Base-by-base conservation (phyloP, 2,888 invertebrate species). In the Eupithecia pulchellata region DNA sequence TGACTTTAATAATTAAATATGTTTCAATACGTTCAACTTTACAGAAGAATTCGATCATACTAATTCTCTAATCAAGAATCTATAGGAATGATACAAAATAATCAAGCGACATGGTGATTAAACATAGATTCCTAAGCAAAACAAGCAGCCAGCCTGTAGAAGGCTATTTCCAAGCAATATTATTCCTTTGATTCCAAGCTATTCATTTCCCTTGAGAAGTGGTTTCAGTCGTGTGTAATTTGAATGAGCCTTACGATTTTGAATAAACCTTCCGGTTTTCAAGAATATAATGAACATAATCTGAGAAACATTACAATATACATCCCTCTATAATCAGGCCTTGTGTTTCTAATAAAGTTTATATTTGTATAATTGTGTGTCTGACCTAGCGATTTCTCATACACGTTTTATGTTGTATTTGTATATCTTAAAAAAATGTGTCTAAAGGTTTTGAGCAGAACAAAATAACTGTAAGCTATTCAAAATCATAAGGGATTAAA, bases 161-260 rank as follows among this genome's bases (percentile, higher is more conserved):
- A 8, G 11, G 57, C 17, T 29, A 8, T 57, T 27, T 29, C 17
- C 3, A 57, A 14, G 27, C 29, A 57, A 55, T 29, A 17, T 17
- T 57, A 57, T 29, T 57, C 57, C 29, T 57, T 57, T 57, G 57
- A 57, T 29, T 57, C 52, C 25, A 52, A 11, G 57, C 29, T 17
- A 17, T 57, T 57, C 17, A 57, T 57, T 57, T 57, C 57, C 57
- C 57, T 29, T 17, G 29, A 29, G 57, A 4, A 52, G 25, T 25
- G 52, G 13, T 11, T 52, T 8, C 29, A 8, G 57, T 29, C 57
- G 29, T 29, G 29, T 57, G 20, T 25, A 8, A 57, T 57, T 57
- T 55, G 5, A 47, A 47, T 20, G 27, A 27, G 27, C 55, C 14
- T n/a, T n/a, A n/a, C n/a, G n/a, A n/a, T n/a, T n/a, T 17, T 42